Base-by-base conservation (phyloP, 2,113 vertebrate genomes). In the Callopanchax toddi region DNA sequence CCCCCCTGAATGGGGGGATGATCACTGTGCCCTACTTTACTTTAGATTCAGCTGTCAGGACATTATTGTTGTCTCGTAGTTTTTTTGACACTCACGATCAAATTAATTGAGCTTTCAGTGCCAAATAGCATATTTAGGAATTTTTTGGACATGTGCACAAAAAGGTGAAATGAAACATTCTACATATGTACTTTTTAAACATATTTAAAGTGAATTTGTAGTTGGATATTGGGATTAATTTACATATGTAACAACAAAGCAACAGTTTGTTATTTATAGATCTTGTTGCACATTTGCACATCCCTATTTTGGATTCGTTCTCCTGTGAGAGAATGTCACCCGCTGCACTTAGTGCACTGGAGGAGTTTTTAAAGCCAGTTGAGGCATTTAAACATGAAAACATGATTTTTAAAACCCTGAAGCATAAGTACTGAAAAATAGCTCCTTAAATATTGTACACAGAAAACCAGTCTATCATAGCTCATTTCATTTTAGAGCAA, bases 401-500 rank as follows among this genome's bases (percentile, higher is more conserved):
- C 65, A 55, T 51, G 29, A 76, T 79, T 81, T 69, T 46, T 26
- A 67, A 77, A 81, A 69, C 22, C 74, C 42, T 22, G 44, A 62
- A 69, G 70, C 63, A n/a, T 9, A 39, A 68, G 21, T 50, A 39
- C 48, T 48, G 43, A 58, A 67, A 79, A 76, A 72, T 66, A 77
- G 25, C 8, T 56, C 53, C 78, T 39, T 85, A 76, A 79, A 77
- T 72, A 76, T 70, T 74, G 67, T 71, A 74, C 74, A 60, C 49
- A 68, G 68, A 86, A 79, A 79, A 72, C 57, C 60, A 72, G 78
- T 87, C 76, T 79, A 81, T 88, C 62, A 90, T 71, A 76, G 85
- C 81, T 59, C 80, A 82, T 88, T 89, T 82, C 80, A 78, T 87
- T 88, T 87, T 86, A 80, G 79, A 89, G 75, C 75, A 44, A 79